Conservation (phyloP, 2,113 vertebrate genomes). For the Psophia crepitans region DNA sequence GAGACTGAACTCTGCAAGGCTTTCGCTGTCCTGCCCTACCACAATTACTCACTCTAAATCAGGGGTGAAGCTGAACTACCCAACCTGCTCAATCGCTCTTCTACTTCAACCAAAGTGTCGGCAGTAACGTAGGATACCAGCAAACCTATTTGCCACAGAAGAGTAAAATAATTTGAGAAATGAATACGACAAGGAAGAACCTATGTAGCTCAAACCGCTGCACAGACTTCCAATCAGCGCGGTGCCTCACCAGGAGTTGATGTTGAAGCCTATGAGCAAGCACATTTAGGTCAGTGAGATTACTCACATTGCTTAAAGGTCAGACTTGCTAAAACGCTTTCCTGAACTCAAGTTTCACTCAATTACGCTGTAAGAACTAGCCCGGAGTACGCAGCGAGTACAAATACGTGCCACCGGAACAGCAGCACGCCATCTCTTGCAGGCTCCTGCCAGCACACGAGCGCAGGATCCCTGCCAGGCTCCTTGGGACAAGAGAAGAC, state of each 20-base stretch:
- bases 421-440: neutral
- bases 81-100: fast-evolving
- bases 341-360: neutral
- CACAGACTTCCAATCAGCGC: neutral
- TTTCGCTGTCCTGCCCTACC: fast-evolving
- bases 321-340: neutral
- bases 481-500: neutral
- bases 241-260: fast-evolving
- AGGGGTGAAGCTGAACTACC: neutral
- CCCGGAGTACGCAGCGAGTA: neutral
- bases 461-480: neutral
- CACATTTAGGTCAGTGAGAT: fast-evolving
- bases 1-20: fast-evolving
- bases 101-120: fast-evolving
- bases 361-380: fast-evolving
- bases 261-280: fast-evolving
- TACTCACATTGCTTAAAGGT: fast-evolving
- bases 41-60: neutral
- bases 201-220: fast-evolving
- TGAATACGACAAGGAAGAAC: fast-evolving
- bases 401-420: fast-evolving
- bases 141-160: neutral
- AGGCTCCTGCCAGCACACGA: neutral
- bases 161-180: neutral
- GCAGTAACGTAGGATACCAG: fast-evolving